phyloP scores from a whole-genome alignment of 2,797 vertebrate species.

The Leptatherina wallacei region DNA sequence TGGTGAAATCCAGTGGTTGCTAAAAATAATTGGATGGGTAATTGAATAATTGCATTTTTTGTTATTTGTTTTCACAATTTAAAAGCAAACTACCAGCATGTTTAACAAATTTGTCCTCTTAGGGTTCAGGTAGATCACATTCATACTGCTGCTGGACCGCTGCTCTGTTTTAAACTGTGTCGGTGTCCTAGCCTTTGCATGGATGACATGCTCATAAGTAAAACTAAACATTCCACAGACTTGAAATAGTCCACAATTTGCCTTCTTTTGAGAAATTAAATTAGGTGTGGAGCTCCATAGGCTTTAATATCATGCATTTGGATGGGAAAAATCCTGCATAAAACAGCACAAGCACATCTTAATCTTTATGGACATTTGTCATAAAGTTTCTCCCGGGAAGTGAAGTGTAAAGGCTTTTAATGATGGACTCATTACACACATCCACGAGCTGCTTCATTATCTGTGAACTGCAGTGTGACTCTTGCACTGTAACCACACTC shows the following conservation, averaged over 20 bases:
- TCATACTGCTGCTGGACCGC: constrained; percentile 7
- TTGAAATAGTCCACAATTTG: constrained; percentile 14
- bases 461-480: constrained; percentile 30
- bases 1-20: neutral
- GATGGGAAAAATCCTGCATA: constrained; percentile 16
- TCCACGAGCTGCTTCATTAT: constrained; percentile 21
- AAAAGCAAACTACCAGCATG: neutral
- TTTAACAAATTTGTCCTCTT: constrained; percentile 58
- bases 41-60: neutral
- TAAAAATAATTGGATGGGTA: constrained; percentile 15
- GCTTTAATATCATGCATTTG: constrained; percentile 25
- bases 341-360: constrained; percentile 29
- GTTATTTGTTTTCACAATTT: neutral
- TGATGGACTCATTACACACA: constrained; percentile 34
- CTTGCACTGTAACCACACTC: constrained; percentile 13
- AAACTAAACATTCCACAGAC: constrained; percentile 31
- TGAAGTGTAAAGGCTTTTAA: constrained; percentile 31
- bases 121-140: constrained; percentile 36
- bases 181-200: constrained; percentile 32
- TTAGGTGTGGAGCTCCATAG: constrained; percentile 9
- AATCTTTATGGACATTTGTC: constrained; percentile 35
- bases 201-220: constrained; percentile 40
- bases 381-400: constrained; percentile 23
- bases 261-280: constrained; percentile 17
- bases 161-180: constrained; percentile 30